Conservation (phyloP, 2,888 invertebrate species). For the Ashinkailepas kermadecensis region DNA sequence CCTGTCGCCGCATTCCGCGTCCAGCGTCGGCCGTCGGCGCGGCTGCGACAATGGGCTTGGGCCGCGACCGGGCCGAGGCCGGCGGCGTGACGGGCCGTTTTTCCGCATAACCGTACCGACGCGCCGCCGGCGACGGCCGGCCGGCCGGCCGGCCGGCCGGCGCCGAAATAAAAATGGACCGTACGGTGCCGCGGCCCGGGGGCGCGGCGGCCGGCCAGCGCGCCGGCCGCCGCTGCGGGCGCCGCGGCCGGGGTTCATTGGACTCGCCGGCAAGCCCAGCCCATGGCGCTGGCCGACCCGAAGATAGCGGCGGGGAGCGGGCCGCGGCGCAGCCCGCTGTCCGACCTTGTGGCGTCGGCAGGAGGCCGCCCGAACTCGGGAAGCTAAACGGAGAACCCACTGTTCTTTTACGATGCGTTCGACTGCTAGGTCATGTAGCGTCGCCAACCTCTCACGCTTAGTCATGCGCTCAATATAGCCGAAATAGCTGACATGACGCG, state of each 20-base stretch:
- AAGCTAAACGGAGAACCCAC: too few relatives aligned
- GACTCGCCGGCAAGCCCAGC: neutral
- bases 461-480: too few relatives aligned
- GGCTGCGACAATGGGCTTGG: too few relatives aligned
- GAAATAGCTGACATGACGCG: too few relatives aligned
- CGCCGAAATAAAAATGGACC: neutral
- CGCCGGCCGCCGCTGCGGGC: too few relatives aligned
- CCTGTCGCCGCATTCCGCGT: neutral
- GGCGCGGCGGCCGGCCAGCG: neutral
- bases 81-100: slow-evolving; percentile 2
- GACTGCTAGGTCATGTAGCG: too few relatives aligned
- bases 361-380: neutral
- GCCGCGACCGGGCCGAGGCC: too few relatives aligned
- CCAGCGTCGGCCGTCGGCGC: neutral
- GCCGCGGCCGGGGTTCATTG: neutral
- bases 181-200: neutral
- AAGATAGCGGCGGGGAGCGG: neutral
- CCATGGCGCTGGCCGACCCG: neutral
- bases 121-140: neutral
- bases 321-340: neutral
- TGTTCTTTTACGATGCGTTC: too few relatives aligned
- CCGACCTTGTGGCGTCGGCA: neutral
- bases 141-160: neutral
- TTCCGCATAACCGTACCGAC: neutral
- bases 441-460: too few relatives aligned